A percentile compares a stretch with the other conserved stretches of the same genome.
These are phyloP conservation scores for Caprella mutica DNA, from an alignment of 2,888 invertebrate genomes.

Conservation along the genomic window DNA sequence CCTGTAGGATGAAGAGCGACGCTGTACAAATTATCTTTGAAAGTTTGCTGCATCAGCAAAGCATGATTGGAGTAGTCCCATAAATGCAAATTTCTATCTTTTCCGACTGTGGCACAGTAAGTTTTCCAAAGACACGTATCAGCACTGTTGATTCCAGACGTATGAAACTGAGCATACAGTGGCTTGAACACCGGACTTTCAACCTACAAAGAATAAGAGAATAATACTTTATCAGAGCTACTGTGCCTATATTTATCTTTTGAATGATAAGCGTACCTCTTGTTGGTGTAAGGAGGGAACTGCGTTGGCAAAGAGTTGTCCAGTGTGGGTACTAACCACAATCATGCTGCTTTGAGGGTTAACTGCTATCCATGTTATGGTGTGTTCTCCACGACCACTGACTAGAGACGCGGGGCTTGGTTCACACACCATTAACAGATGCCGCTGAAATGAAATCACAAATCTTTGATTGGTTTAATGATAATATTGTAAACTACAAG, in stretches of 20 bases:
- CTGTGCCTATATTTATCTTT: no score
- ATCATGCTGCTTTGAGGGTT: conserved; percentile 45
- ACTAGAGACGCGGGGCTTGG: conserved; percentile 26
- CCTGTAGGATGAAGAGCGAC: conserved; percentile 57
- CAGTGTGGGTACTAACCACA: conserved; percentile 43
- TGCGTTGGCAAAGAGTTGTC: conserved; percentile 43
- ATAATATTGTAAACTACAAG: no score
- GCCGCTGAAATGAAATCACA: no score
- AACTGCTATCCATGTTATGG: conserved; percentile 39
- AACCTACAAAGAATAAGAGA: conserved; percentile 7
- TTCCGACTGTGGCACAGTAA: conserved; percentile 60
- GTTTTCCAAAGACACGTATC: conserved; percentile 55
- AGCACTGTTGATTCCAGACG: conserved; percentile 64
- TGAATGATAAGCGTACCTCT: no score
- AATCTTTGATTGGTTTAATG: no score
- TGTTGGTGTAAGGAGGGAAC: no score
- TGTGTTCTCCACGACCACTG: conserved; percentile 34
- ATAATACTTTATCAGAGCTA: no score
- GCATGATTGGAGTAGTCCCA: conserved; percentile 84
- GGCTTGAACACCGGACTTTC: conserved; percentile 46
- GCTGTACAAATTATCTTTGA: conserved; percentile 64
- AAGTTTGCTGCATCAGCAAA: conserved; percentile 63
- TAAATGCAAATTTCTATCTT: conserved; percentile 70
- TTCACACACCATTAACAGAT: conserved; percentile 22
- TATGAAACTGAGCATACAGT: conserved; percentile 64